Conservation (phyloP, 2,888 invertebrate genomes). For the Xestia c-nigrum region DNA sequence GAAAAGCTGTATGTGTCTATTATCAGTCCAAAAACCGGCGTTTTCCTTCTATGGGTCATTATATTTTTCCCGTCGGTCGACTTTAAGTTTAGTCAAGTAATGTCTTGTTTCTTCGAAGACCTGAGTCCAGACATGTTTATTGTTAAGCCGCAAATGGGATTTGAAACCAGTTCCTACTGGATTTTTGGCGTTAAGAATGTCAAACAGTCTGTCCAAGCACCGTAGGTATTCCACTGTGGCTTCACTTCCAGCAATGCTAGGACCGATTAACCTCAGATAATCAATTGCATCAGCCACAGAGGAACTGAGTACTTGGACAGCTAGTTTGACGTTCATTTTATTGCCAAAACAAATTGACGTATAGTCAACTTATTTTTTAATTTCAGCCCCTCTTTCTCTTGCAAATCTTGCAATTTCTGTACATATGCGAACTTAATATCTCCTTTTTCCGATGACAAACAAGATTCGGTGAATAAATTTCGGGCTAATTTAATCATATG, state of each 20-base stretch:
- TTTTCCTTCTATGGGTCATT: conserved; percentile 22
- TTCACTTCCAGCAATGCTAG: conserved; percentile 38
- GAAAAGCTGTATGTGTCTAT: conserved; percentile 21
- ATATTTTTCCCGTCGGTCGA: too few relatives aligned
- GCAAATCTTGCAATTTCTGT: conserved; percentile 33
- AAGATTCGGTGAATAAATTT: conserved; percentile 45
- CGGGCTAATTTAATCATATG: conserved; percentile 50
- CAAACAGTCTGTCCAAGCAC: conserved; percentile 40
- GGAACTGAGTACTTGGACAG: conserved; percentile 45
- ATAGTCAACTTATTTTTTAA: conserved; percentile 40
- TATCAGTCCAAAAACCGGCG: conserved; percentile 21
- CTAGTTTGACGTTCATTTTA: conserved; percentile 53
- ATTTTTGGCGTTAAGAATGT: conserved; percentile 45
- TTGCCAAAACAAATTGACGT: conserved; percentile 30
- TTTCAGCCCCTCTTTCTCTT: conserved; percentile 52
- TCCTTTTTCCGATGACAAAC: conserved; percentile 13
- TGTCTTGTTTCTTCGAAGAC: conserved; percentile 25
- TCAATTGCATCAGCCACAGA: conserved; percentile 56
- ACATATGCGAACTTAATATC: conserved; percentile 16
- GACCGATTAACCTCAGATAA: conserved; percentile 29
- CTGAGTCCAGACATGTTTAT: conserved; percentile 27
- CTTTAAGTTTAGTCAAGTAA: conserved; percentile 26
- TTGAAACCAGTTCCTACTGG: conserved; percentile 46
- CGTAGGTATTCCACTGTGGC: conserved; percentile 49
- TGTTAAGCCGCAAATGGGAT: conserved; percentile 45